phyloP scores from a whole-genome alignment of 2,888 invertebrate genomes.

The Cabera pusaria region DNA sequence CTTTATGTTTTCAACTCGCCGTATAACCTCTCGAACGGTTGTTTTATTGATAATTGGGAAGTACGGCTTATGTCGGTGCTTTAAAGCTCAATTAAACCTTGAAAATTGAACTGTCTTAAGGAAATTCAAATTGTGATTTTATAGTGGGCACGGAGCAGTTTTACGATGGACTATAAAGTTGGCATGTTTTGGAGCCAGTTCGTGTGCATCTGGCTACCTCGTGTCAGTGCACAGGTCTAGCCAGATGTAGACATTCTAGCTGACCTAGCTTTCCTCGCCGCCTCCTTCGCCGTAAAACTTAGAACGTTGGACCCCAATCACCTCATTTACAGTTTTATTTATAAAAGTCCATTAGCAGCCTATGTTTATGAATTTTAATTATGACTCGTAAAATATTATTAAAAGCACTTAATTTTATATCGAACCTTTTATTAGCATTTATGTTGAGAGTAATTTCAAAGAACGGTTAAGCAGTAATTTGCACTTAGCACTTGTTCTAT shows the following conservation, averaged over 20 bases:
- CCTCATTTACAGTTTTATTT: conserved; percentile 12
- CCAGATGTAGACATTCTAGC: conserved; percentile 21
- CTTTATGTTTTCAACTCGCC: conserved; percentile 33
- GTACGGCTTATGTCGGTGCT: conserved; percentile 48
- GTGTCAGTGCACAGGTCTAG: too few species aligned
- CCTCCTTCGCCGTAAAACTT: conserved; percentile 15
- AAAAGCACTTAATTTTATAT: conserved; percentile 7
- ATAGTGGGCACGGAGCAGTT: conserved; percentile 43
- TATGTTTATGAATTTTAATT: conserved; percentile 19
- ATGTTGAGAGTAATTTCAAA: conserved; percentile 2
- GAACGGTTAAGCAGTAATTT: conserved; percentile 3
- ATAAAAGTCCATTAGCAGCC: conserved; percentile 10
- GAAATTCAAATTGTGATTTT: conserved; percentile 55
- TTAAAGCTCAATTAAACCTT: conserved; percentile 62
- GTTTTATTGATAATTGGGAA: conserved; percentile 56
- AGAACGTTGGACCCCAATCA: conserved; percentile 12
- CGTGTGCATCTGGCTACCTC: background rate
- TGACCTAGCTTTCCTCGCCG: conserved; percentile 17
- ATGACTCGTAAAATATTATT: conserved; percentile 7
- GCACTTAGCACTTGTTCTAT: conserved; percentile 5
- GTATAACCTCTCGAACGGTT: conserved; percentile 44
- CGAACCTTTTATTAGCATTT: conserved; percentile 11
- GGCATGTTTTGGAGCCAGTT: background rate
- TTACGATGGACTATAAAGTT: conserved; percentile 52
- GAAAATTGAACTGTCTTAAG: conserved; percentile 59